Evolutionary conservation across 2,113 vertebrate genomes (phyloP), one percentile per base, ranked within the genome.

Genomic region (Myotis davidii): DNA sequence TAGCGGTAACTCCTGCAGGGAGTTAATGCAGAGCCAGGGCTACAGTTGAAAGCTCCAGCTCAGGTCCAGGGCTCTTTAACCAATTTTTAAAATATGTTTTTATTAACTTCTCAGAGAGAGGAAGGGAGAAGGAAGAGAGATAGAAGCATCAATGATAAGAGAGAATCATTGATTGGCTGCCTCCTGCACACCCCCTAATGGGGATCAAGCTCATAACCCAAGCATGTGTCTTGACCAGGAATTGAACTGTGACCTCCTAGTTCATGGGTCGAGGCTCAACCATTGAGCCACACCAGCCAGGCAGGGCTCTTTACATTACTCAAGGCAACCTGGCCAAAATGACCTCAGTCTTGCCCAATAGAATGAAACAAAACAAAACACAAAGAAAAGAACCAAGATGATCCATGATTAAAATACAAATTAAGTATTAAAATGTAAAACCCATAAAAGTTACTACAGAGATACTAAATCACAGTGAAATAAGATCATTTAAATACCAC

Each of bases 401-500:
- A 85, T 27, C 32, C 61, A 69, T 32, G n/a, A 83, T 81, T 67
- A 95, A 93, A 83, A 79, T 9, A 78, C 14, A 93, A 90, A 74
- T 76, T 79, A 72, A 45, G 17, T 5, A 76, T 79, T 84, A 65
- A 92, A 89, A 82, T 48, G 45, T 9, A 92, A 96, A 88, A n/a
- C 29, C 23, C 37, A 50, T 20, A 39, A 21, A 56, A 59, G 23
- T 77, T 56, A 92, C 20, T 61, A 72, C 14, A 91, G 20, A 17
- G 34, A 90, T 54, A 74, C 65, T 61, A 82, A 85, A 74, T 76
- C 42, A 39, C 45, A 72, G 76, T 27, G 65, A 84, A 90, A 90
- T 23, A 42, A 70, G 42, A 34, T 21, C n/a, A 45, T 29, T 48
- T 39, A 74, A 90, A 76, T 13, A 45, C 1, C 25, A 21, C 50